phyloP scores from a whole-genome alignment of 2,113 vertebrate species.

The Oreotrochilus melanogaster region DNA sequence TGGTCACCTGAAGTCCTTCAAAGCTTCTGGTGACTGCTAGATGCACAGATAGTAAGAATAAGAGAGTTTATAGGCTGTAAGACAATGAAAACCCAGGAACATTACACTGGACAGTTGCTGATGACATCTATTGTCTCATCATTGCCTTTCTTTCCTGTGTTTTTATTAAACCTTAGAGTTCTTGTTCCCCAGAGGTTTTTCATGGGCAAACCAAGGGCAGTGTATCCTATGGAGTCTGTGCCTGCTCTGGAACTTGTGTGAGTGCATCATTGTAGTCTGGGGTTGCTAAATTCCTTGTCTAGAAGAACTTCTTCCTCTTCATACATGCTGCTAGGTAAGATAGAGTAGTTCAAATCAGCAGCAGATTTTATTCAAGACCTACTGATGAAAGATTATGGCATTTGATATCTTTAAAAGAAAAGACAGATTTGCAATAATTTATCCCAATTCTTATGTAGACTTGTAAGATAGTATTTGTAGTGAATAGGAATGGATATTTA shows the following conservation, averaged over 20 bases:
- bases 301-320: background rate
- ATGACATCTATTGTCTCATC: background rate
- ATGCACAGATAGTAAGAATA: background rate
- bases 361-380: background rate
- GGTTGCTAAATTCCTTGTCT: background rate
- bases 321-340: no score
- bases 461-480: background rate
- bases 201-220: background rate
- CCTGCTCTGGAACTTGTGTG: background rate
- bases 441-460: background rate
- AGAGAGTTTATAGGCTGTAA: background rate
- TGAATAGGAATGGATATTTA: background rate
- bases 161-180: background rate
- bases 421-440: background rate
- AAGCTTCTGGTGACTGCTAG: background rate
- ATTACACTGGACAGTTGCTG: background rate
- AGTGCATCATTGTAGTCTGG: no score
- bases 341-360: background rate
- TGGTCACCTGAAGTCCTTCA: background rate
- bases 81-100: background rate
- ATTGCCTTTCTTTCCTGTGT: background rate
- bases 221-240: background rate
- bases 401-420: background rate
- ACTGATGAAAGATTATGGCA: background rate
- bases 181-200: background rate